phyloP scores from a whole-genome alignment of 2,113 vertebrate species.

The Tapirus terrestris region DNA sequence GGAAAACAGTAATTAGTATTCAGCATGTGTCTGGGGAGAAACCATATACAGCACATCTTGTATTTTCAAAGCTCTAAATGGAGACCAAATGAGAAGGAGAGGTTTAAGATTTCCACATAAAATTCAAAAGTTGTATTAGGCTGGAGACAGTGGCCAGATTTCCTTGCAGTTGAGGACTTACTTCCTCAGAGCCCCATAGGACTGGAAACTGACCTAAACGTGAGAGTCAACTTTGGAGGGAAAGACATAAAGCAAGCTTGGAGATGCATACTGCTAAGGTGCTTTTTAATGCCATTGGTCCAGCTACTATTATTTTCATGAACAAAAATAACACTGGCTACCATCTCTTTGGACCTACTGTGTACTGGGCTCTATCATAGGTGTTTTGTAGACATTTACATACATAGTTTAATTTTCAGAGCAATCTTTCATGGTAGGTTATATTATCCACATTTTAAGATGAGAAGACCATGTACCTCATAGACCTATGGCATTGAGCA shows the following conservation, averaged over 20 bases:
- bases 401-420: not conserved
- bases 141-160: not conserved
- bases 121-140: conserved; percentile 40
- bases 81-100: conserved; percentile 7
- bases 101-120: conserved; percentile 65
- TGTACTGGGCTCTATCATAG: not conserved
- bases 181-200: not conserved
- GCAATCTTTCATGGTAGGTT: not conserved
- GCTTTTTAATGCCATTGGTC: not conserved
- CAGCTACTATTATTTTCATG: not conserved
- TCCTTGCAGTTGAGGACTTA: not conserved
- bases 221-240: not conserved
- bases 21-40: conserved; percentile 39
- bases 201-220: not conserved
- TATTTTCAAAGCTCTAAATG: conserved; percentile 57
- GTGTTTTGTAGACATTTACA: not conserved
- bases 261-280: not conserved
- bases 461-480: not conserved
- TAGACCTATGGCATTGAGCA: not conserved
- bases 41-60: conserved; percentile 21
- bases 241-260: not conserved
- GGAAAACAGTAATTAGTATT: conserved; percentile 57
- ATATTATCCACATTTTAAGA: not conserved
- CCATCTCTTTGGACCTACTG: not conserved
- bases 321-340: not conserved